These are phyloP conservation scores for Gymnothorax reevesii DNA, from an alignment of 2,797 vertebrate species.

Conservation along the genomic window DNA sequence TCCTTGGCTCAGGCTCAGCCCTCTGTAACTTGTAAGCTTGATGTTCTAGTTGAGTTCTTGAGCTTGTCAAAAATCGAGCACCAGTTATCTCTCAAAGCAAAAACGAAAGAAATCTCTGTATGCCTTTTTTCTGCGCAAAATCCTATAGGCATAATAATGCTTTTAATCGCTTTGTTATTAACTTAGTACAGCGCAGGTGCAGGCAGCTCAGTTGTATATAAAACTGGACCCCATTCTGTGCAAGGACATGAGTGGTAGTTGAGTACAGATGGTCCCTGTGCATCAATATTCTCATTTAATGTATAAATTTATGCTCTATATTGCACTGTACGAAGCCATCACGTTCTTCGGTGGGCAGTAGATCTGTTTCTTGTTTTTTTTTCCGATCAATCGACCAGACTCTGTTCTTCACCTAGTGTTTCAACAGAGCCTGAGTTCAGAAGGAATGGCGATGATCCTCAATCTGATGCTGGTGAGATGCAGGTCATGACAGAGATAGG, in stretches of 20 bases:
- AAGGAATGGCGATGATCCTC: not conserved
- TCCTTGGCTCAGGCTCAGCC: not conserved
- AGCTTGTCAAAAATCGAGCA: not conserved
- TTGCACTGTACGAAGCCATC: not conserved
- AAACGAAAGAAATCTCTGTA: not conserved
- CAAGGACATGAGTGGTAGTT: not conserved
- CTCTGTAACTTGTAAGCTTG: not conserved
- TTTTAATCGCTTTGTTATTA: not conserved
- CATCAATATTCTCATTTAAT: constrained; percentile 5
- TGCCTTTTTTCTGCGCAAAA: not conserved
- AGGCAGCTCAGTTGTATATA: not conserved
- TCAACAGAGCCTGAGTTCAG: not conserved
- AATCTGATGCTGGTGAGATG: not conserved
- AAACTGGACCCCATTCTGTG: not conserved
- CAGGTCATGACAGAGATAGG: not conserved
- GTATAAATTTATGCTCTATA: constrained; percentile 7
- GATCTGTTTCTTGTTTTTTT: constrained; percentile 24
- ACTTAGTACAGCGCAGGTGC: not conserved
- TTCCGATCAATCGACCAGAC: not conserved
- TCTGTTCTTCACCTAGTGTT: not conserved
- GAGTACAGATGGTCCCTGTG: constrained; percentile 2
- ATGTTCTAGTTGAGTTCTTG: not conserved
- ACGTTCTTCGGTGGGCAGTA: not conserved
- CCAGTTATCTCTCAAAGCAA: not conserved
- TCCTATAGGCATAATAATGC: not conserved